Base-by-base conservation (phyloP, 2,888 invertebrate genomes). In the Callyntrura guangdongensis region DNA sequence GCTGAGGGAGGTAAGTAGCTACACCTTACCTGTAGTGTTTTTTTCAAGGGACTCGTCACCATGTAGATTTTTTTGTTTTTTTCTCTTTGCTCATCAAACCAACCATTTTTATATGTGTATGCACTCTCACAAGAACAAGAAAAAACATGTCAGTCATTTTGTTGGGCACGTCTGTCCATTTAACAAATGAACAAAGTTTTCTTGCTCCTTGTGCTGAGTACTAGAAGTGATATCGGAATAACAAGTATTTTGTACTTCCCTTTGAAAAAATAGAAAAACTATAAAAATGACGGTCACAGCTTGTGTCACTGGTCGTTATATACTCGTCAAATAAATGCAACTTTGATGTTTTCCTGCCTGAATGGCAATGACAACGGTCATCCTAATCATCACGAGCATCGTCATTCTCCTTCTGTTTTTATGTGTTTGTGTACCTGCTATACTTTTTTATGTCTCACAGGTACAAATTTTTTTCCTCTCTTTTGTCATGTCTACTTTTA, bases 341-440 rank as follows among this genome's bases (percentile, higher is more conserved):
- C 45, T 82, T 82, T 82, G 61, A 64, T 82, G 82, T 82, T 82
- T 64, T 22, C 22, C 64, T 59, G 72, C 72, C 47, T 72, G 72
- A 72, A 47, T 72, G 72, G 47, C 72, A 72, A 72, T 72, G 72
- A 72, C 72, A 72, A 72, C 47, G 45, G 72, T 72, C 47, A 72
- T 20, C 12, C 72, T 36, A 36, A 27, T 61, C 61, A 61, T 22
- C 61, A n/a, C n/a, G n/a, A n/a, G n/a, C n/a, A 67, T 67, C n/a
- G 67, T 72, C 69, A 27, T 36, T 6, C 25, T n/a, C n/a, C n/a
- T 69, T 36, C 25, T 64, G 4, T 64, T 5, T 36, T 6, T 9
- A 5, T 69, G 1, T 72, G 47, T 4, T 47, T 36, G 11, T 1
- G n/a, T 69, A 17, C 9, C 14, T 72, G 25, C 47, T 72, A 72